Percentiles rank a stretch among this genome's conserved stretches.
phyloP scores from a whole-genome alignment of 2,797 vertebrate genomes.

The Rhodeus uyekii region DNA sequence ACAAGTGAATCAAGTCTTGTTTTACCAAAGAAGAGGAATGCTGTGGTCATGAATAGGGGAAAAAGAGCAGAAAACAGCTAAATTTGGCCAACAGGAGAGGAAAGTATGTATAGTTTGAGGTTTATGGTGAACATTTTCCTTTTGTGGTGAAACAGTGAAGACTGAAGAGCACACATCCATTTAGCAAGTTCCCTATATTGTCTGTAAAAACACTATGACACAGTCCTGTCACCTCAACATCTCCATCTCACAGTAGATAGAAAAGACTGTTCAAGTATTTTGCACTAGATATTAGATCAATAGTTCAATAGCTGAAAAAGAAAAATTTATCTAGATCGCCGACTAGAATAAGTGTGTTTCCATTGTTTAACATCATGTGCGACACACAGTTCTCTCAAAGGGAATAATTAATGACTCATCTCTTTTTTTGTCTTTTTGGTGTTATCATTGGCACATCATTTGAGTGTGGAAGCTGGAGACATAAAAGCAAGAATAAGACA shows the following conservation, averaged over 20 bases:
- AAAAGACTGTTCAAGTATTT: conserved; percentile 43
- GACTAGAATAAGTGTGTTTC: conserved; percentile 38
- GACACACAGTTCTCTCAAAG: conserved; percentile 31
- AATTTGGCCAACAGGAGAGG: conserved; percentile 26
- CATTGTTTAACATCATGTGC: conserved; percentile 37
- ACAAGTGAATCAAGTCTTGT: conserved; percentile 52
- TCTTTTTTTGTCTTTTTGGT: conserved; percentile 37
- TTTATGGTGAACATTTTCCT: conserved; percentile 36
- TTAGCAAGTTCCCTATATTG: background rate
- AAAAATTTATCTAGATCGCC: conserved; percentile 25
- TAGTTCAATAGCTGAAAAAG: conserved; percentile 46
- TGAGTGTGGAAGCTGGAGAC: conserved; percentile 34
- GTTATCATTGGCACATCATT: conserved; percentile 52
- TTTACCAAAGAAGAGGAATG: conserved; percentile 50
- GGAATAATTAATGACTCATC: conserved; percentile 57
- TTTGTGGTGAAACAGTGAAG: conserved; percentile 16
- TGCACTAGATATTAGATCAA: conserved; percentile 22
- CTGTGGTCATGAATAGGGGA: conserved; percentile 37
- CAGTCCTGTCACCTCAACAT: background rate
- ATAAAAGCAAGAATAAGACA: conserved; percentile 20
- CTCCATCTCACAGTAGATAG: background rate
- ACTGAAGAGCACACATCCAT: background rate
- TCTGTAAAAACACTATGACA: background rate
- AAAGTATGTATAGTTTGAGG: conserved; percentile 39
- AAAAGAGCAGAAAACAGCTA: conserved; percentile 30